Evolutionary conservation across 2,797 vertebrate genomes (phyloP).

Genomic region (Amblyopsis hoosieri): DNA sequence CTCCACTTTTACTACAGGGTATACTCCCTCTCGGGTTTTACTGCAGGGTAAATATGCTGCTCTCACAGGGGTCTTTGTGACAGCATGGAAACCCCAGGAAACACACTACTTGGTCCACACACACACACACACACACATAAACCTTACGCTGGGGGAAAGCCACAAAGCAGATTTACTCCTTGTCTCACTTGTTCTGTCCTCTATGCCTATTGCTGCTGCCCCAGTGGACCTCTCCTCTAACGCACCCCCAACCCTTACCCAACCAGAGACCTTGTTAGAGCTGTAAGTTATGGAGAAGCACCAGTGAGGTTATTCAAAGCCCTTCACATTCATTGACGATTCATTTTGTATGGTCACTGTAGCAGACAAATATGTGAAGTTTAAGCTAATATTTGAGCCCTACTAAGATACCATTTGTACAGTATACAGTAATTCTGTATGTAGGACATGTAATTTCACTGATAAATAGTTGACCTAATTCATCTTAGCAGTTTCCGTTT

Average conservation of each 20-base stretch:
- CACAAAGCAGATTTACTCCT: conserved; percentile 60
- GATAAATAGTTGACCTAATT: no score
- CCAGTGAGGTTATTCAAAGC: conserved; percentile 33
- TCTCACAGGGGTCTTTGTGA: conserved; percentile 78
- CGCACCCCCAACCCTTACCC: no score
- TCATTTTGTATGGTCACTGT: conserved; percentile 25
- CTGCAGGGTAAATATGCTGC: conserved; percentile 78
- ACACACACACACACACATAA: conserved; percentile 25
- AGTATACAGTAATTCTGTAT: no score
- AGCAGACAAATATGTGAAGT: no score
- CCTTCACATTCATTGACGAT: conserved; percentile 25
- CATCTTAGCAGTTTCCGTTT: conserved; percentile 30
- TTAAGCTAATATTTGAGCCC: no score
- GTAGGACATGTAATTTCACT: no score
- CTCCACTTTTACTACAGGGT: conserved; percentile 71
- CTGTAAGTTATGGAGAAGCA: conserved; percentile 53
- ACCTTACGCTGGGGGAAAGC: conserved; percentile 53
- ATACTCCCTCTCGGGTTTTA: conserved; percentile 79
- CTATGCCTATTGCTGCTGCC: conserved; percentile 24
- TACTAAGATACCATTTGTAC: no score
- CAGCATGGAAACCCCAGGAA: conserved; percentile 75
- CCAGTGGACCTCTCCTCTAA: conserved; percentile 2
- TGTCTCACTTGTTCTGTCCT: conserved; percentile 29
- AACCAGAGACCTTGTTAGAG: conserved; percentile 51
- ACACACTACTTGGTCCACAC: conserved; percentile 45